Base-by-base conservation (phyloP, 2,797 vertebrate genomes). In the Amphiprion clarkii region DNA sequence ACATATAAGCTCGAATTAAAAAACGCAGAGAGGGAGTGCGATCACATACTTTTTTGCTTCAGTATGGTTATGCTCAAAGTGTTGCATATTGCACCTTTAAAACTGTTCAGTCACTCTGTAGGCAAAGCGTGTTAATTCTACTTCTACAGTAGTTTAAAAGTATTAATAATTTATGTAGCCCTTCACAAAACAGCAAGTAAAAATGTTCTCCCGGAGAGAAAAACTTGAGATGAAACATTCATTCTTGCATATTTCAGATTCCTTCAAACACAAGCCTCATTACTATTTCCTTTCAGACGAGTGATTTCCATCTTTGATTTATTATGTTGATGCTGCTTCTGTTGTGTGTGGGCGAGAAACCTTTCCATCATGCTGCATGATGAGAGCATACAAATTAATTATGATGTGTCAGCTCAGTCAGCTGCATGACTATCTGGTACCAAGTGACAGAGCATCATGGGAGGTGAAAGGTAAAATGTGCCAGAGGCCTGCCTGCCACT, bases 381-480 rank as follows among this genome's bases (percentile, higher is more conserved):
- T 69, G 56, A 67, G 29, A 74, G 66, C 49, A 36, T 55, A 23
- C 21, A 62, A 39, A 81, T 67, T 11, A 73, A 79, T 70, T 66
- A 40, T 65, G 64, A 76, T 66, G 59, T 44, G 56, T 84, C 82
- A 78, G 44, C 23, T 52, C 39, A 27, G 73, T 48, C 58, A 63
- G 27, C 54, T 59, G 65, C 49, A 14, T 61, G 52, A 74, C 78
- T 55, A 60, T 53, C 65, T 53, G 39, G 59, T 23, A 62, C 48
- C 60, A 33, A 16, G 7, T 31, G 23, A 81, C 29, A n/a, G 13
- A 65, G 36, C 70, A 74, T 65, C 23, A 46, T 78, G 64, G 71
- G 64, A 79, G 73, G 85, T 78, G 66, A 49, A 62, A 78, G 65
- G 81, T 75, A 61, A 51, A 54, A 62, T 49, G 72, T 78, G 66